Evolutionary conservation across 2,113 vertebrate species (phyloP).

Genomic region (Corydoras sp.): DNA sequence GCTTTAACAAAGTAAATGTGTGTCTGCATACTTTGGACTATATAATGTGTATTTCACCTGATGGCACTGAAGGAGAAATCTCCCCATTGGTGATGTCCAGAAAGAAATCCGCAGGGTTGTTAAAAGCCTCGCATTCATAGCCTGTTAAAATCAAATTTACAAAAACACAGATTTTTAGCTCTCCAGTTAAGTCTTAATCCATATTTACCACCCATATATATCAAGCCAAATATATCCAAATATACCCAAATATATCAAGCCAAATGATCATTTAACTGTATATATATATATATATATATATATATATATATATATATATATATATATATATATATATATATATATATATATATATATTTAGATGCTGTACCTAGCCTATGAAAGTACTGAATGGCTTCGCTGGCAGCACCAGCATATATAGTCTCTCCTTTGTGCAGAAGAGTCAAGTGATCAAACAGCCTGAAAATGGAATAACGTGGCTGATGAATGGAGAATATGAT

Average conservation of each 20-base stretch:
- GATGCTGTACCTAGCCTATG: slow-evolving; percentile 17
- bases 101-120: slow-evolving; percentile 74
- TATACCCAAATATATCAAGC: too few relatives aligned
- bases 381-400: slow-evolving; percentile 54
- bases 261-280: too few relatives aligned
- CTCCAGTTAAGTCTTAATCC: too few relatives aligned
- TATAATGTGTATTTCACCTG: slow-evolving; percentile 10
- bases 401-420: slow-evolving; percentile 60
- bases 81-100: slow-evolving; percentile 73
- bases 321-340: not conserved
- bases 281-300: not conserved
- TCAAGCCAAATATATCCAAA: too few relatives aligned
- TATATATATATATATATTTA: not conserved
- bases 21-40: not conserved
- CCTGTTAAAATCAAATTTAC: slow-evolving; percentile 46
- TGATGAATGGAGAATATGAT: slow-evolving; percentile 78
- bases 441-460: slow-evolving; percentile 66
- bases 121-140: slow-evolving; percentile 64
- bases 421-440: slow-evolving; percentile 71
- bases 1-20: not conserved
- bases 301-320: not conserved
- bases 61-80: slow-evolving; percentile 2
- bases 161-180: not conserved
- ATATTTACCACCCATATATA: too few relatives aligned
- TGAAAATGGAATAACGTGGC: slow-evolving; percentile 73